Conservation (phyloP, 2,888 invertebrate species). For the Pseudolycoriella hygida region DNA sequence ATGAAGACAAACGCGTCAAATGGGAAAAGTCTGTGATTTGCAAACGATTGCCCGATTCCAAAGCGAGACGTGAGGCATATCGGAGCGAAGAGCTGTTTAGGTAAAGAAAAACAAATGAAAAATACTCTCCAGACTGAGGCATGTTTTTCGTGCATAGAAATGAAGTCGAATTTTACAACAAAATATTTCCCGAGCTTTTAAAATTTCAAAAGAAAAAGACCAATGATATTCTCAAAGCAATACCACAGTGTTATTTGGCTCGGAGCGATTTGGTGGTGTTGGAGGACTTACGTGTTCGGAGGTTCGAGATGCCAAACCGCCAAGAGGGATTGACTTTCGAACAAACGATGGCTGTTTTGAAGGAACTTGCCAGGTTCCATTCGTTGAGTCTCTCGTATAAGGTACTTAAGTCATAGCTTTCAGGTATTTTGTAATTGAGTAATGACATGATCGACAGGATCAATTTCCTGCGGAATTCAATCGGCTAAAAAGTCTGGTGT, state of each 20-base stretch:
- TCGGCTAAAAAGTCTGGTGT: slow-evolving; percentile 24
- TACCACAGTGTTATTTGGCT: slow-evolving; percentile 43
- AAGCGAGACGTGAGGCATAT: slow-evolving; percentile 43
- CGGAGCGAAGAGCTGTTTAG: slow-evolving; percentile 52
- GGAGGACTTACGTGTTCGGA: slow-evolving; percentile 41
- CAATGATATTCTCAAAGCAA: slow-evolving; percentile 32
- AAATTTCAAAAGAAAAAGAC: slow-evolving; percentile 35
- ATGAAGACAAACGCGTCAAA: slow-evolving; percentile 27
- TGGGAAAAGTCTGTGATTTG: slow-evolving; percentile 51
- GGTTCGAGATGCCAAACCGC: slow-evolving; percentile 46
- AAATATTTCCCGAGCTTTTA: slow-evolving; percentile 46
- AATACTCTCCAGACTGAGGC: neutral
- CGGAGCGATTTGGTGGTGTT: slow-evolving; percentile 33
- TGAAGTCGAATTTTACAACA: slow-evolving; percentile 53
- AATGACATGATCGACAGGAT: slow-evolving; percentile 13
- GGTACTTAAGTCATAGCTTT: slow-evolving; percentile 5
- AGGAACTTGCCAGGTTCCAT: slow-evolving; percentile 43
- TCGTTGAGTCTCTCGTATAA: slow-evolving; percentile 46
- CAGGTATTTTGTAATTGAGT: neutral
- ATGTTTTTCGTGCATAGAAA: slow-evolving; percentile 26
- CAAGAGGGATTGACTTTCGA: slow-evolving; percentile 39
- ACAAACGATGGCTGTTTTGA: slow-evolving; percentile 40
- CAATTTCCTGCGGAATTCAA: slow-evolving; percentile 37
- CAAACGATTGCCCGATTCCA: slow-evolving; percentile 49
- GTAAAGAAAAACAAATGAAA: slow-evolving; percentile 13